phyloP scores from a whole-genome alignment of 64 coral and sea anemone species.

The Orbicella faveolata region DNA sequence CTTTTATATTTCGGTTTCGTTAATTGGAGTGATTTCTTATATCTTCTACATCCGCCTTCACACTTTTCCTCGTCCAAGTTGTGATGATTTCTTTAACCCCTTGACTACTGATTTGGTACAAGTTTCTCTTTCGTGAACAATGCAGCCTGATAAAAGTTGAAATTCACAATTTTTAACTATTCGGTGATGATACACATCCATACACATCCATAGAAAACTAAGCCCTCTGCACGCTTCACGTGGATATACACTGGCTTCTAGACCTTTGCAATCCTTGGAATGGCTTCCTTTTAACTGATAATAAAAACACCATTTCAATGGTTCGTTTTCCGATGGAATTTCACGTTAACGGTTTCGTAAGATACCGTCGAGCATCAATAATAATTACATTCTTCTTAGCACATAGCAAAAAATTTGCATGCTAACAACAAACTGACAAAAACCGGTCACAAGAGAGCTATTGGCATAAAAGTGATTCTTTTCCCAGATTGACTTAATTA shows the following conservation, averaged over 20 bases:
- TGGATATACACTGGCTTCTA: too few relatives aligned
- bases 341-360: neutral
- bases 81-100: too few relatives aligned
- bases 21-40: neutral
- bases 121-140: too few relatives aligned
- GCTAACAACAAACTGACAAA: constrained; percentile 14
- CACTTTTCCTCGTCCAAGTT: too few relatives aligned
- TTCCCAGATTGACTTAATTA: neutral
- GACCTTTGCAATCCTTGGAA: neutral
- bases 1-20: neutral
- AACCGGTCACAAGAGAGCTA: neutral
- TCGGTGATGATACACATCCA: too few relatives aligned
- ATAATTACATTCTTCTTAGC: neutral
- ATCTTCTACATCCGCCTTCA: neutral
- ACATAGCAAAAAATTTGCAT: constrained; percentile 10
- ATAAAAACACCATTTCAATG: neutral
- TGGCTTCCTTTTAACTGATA: neutral
- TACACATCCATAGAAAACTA: too few relatives aligned
- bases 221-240: too few relatives aligned
- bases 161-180: neutral
- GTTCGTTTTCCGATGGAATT: neutral
- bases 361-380: neutral
- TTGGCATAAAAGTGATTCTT: neutral
- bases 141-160: neutral
- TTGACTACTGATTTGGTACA: too few relatives aligned